Evolutionary conservation across 2,797 vertebrate species (phyloP), one percentile per base, ranked within the genome.

Genomic region (Gymnodraco acuticeps): DNA sequence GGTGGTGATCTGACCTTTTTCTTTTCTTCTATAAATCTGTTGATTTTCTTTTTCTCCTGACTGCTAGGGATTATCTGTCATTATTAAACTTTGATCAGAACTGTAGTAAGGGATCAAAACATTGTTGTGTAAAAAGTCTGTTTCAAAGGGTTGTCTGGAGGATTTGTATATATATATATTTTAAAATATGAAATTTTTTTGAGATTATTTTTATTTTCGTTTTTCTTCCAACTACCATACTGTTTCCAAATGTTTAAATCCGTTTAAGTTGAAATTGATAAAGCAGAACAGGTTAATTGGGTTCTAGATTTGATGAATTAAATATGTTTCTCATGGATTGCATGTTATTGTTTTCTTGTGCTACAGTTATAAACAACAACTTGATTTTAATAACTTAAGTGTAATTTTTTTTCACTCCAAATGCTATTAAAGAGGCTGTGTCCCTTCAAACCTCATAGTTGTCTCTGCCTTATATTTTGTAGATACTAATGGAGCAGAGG

Each of bases 381-480:
- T 90, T 93, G 88, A 94, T 94, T 95, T 95, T 94, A 95, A 93
- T 94, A 95, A 93, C 94, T 95, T 92, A 94, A 96, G 92, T 96
- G 96, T 96, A 94, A 88, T 93, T 95, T 98, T 38, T 38, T 97
- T 96, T 95, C 95, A 96, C 96, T 96, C 94, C 93, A 94, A 90
- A 93, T 94, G 95, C 96, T 95, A 97, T 97, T 97, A 97, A 97
- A 97, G 81, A 96, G 92, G 93, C 86, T 62, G 90, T 94, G 94
- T 94, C 93, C 96, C 95, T 94, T 95, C 87, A 86, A 86, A 77
- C 74, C 69, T 64, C 19, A 64, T 52, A 42, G 13, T 16, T 88
- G 73, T 86, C 51, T 83, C 33, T 43, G 64, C 17, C 75, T 81
- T 31, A 62, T 84, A 52, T 47, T 85, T 80, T 56, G 17, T 14